Conservation (phyloP, 2,888 invertebrate species). For the Lissocephala sabroskyi region DNA sequence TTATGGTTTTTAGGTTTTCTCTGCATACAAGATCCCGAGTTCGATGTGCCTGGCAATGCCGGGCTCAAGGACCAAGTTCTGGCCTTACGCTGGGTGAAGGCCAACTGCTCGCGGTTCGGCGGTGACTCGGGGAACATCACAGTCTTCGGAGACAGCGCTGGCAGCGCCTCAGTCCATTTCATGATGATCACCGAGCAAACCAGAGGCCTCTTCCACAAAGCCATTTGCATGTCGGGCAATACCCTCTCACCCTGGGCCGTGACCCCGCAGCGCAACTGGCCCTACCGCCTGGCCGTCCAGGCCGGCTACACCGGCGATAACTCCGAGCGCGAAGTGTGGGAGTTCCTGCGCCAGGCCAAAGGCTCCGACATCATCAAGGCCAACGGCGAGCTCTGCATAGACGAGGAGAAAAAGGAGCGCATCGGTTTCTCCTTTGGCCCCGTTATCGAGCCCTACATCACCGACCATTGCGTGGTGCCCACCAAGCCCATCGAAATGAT, state of each 20-base stretch:
- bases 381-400: conserved; percentile 65
- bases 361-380: conserved; percentile 65
- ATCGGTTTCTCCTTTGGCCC: conserved; percentile 71
- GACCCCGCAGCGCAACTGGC: conserved; percentile 67
- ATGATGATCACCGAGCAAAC: conserved; percentile 74
- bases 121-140: conserved; percentile 74
- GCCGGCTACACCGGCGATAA: conserved; percentile 66
- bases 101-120: conserved; percentile 74
- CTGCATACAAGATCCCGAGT: conserved; percentile 72
- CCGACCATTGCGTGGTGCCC: conserved; percentile 67
- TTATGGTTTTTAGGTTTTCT: conserved; percentile 71
- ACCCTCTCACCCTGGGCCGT: conserved; percentile 69
- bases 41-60: conserved; percentile 75
- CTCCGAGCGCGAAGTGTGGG: conserved; percentile 68
- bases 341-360: conserved; percentile 67
- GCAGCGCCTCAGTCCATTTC: conserved; percentile 73
- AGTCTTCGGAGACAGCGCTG: conserved; percentile 75
- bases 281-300: conserved; percentile 66
- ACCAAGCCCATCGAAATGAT: conserved; percentile 68
- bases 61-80: conserved; percentile 74
- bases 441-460: conserved; percentile 69
- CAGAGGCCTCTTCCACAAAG: conserved; percentile 70
- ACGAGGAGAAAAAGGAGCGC: conserved; percentile 66
- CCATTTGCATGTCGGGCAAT: conserved; percentile 71
- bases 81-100: conserved; percentile 74